Conservation (phyloP, 2,797 vertebrate species). For the Prunella strophiata region DNA sequence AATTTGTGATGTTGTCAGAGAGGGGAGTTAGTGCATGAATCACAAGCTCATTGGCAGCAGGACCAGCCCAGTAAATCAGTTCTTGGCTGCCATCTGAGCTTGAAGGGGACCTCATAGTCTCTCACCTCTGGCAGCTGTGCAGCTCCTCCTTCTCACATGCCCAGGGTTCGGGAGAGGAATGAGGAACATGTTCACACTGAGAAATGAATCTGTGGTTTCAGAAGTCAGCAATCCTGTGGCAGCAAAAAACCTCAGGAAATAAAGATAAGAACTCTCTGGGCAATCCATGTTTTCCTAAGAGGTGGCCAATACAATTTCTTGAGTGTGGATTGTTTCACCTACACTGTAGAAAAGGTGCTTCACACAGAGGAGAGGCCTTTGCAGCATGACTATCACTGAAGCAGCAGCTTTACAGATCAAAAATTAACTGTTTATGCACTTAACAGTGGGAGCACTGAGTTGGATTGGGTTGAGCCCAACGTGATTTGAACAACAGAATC, state of each 20-base stretch:
- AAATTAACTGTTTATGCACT: not conserved
- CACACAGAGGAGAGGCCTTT: not conserved
- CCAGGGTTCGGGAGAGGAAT: not conserved
- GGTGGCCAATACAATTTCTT: not conserved
- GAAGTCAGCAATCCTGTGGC: not conserved
- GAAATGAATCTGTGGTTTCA: slow-evolving; percentile 3
- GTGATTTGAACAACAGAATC: not conserved
- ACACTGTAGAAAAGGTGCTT: not conserved
- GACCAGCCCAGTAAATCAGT: slow-evolving; percentile 44
- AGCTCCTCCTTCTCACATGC: not conserved
- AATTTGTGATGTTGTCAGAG: slow-evolving; percentile 24
- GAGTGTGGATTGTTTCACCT: not conserved
- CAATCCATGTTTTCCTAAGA: not conserved
- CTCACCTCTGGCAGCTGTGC: not conserved
- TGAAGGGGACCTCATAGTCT: not conserved
- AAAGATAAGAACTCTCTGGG: not conserved
- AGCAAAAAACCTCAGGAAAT: not conserved
- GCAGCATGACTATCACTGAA: not conserved
- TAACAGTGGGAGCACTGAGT: not conserved
- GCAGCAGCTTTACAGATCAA: not conserved
- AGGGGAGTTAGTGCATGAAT: slow-evolving; percentile 34
- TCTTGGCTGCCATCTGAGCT: slow-evolving; percentile 39
- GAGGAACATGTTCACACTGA: not conserved
- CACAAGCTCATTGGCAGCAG: not conserved
- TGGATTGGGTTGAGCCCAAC: not conserved